These are phyloP conservation scores for Cryptocheilus praepositus DNA, from an alignment of 2,888 invertebrate species.

Conservation along the genomic window DNA sequence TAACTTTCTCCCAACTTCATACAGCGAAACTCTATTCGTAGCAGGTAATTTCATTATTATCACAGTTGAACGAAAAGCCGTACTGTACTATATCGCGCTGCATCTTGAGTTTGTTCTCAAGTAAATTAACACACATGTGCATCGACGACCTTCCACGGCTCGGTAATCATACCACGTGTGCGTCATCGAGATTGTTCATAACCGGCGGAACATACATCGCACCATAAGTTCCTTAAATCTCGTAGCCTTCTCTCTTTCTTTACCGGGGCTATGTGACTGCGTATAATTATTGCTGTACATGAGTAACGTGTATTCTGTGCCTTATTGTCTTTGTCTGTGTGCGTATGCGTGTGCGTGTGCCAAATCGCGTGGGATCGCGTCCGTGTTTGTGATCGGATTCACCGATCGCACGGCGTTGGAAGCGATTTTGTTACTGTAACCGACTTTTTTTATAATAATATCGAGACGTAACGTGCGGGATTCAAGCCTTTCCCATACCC, in stretches of 20 bases:
- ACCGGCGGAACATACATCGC: background rate
- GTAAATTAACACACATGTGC: too few relatives aligned
- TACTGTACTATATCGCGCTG: too few relatives aligned
- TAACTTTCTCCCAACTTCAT: too few relatives aligned
- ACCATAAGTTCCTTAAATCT: conserved; percentile 46
- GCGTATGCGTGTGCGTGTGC: conserved; percentile 23
- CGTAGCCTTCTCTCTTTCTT: conserved; percentile 38
- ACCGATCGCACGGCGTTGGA: conserved; percentile 13
- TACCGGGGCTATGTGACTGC: conserved; percentile 50
- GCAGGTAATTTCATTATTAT: background rate
- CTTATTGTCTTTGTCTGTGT: conserved; percentile 45
- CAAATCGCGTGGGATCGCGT: conserved; percentile 20
- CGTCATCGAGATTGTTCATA: too few relatives aligned
- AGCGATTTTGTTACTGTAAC: conserved; percentile 24
- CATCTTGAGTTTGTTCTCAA: too few relatives aligned
- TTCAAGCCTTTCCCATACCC: too few relatives aligned
- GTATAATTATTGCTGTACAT: conserved; percentile 40
- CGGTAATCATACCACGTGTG: too few relatives aligned
- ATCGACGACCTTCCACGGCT: too few relatives aligned
- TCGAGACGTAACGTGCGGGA: conserved; percentile 1
- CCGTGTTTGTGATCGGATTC: conserved; percentile 18
- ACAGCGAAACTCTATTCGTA: too few relatives aligned
- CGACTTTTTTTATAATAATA: conserved; percentile 9
- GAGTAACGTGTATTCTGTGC: conserved; percentile 56
- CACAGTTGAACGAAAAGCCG: too few relatives aligned